Evolutionary conservation across 2,888 invertebrate genomes (phyloP).

Genomic region (Acronicta leporina): DNA sequence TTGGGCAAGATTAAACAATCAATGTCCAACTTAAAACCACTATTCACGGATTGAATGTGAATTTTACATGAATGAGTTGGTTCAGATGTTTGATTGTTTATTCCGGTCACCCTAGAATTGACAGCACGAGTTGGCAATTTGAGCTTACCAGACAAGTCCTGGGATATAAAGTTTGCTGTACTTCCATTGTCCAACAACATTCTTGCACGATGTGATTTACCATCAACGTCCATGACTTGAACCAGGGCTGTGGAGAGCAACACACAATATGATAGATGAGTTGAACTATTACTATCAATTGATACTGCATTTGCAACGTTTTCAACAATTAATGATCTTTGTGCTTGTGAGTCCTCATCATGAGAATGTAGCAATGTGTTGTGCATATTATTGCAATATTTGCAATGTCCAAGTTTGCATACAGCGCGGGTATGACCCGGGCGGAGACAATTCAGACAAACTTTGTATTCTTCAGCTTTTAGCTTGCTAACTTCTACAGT

Average conservation of each 20-base stretch:
- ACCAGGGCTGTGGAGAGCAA: constrained; percentile 13
- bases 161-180: too few species aligned
- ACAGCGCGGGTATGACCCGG: not conserved
- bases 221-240: constrained; percentile 1
- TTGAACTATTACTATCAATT: not conserved
- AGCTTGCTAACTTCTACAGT: not conserved
- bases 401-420: not conserved
- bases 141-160: too few species aligned
- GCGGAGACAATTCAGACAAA: not conserved
- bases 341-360: not conserved
- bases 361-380: constrained; percentile 1
- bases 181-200: constrained; percentile 7
- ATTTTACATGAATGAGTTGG: not conserved
- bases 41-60: constrained; percentile 5
- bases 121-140: too few species aligned
- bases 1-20: too few species aligned
- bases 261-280: not conserved
- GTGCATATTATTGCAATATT: not conserved
- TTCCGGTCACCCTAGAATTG: too few species aligned
- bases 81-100: constrained; percentile 1
- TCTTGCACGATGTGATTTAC: not conserved
- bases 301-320: not conserved
- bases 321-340: not conserved
- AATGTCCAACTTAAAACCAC: not conserved
- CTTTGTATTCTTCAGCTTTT: not conserved